Conservation (phyloP, 2,888 invertebrate species). For the Phaedon cochleariae region DNA sequence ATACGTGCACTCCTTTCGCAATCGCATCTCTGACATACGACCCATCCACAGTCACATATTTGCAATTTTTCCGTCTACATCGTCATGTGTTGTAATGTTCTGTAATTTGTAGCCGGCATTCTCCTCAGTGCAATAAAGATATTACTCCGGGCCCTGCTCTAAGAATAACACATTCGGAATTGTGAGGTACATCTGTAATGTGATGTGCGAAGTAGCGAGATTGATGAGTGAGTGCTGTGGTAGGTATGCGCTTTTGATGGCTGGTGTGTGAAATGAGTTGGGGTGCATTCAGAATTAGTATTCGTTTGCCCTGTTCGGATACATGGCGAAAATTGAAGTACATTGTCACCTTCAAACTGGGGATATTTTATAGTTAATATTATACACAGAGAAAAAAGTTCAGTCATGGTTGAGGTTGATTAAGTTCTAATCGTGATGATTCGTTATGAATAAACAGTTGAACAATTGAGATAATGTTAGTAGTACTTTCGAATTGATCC, state of each 20-base stretch:
- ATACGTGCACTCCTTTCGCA: conserved; percentile 52
- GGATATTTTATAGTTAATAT: too few species aligned
- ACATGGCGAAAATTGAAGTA: neutral
- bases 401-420: too few species aligned
- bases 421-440: too few species aligned
- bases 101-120: conserved; percentile 55
- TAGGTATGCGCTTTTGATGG: conserved; percentile 17
- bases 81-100: conserved; percentile 56
- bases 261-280: conserved; percentile 11
- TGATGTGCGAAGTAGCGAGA: conserved; percentile 15
- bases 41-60: conserved; percentile 52
- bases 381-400: too few species aligned
- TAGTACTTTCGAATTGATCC: too few species aligned
- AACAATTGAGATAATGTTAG: too few species aligned
- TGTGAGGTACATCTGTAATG: conserved; percentile 38
- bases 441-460: too few species aligned
- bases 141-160: conserved; percentile 46
- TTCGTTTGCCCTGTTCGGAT: neutral
- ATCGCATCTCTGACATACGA: conserved; percentile 51
- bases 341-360: neutral
- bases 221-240: conserved; percentile 3
- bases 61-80: conserved; percentile 57
- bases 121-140: conserved; percentile 57
- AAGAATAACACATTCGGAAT: conserved; percentile 51
- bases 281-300: conserved; percentile 7